Conservation (phyloP, 2,113 vertebrate genomes). For the Sorex fumeus region DNA sequence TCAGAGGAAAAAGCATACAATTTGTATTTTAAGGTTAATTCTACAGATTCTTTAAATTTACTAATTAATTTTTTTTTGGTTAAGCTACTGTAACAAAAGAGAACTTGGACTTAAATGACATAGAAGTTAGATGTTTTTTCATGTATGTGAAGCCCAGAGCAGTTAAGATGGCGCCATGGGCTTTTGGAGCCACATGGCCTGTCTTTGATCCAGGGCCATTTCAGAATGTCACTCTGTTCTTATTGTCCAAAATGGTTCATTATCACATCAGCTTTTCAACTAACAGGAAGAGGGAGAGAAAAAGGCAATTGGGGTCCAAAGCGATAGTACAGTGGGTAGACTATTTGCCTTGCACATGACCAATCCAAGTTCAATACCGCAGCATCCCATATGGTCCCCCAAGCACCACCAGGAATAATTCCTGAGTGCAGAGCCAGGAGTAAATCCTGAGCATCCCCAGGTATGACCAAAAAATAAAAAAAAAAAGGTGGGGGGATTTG, state of each 20-base stretch:
- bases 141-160: not conserved
- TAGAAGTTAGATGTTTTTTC: slow-evolving; percentile 63
- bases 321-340: too few relatives aligned
- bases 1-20: slow-evolving; percentile 12
- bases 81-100: slow-evolving; percentile 53
- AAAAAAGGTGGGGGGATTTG: not conserved
- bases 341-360: too few relatives aligned
- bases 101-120: slow-evolving; percentile 56
- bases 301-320: not conserved
- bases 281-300: slow-evolving; percentile 55
- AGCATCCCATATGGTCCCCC: too few relatives aligned
- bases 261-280: slow-evolving; percentile 72
- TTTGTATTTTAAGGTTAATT: slow-evolving; percentile 29
- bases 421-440: too few relatives aligned
- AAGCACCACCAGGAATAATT: too few relatives aligned
- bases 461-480: too few relatives aligned
- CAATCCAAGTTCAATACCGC: too few relatives aligned
- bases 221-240: slow-evolving; percentile 31
- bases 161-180: slow-evolving; percentile 78
- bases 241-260: slow-evolving; percentile 55
- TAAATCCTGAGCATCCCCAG: too few relatives aligned
- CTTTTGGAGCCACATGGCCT: not conserved
- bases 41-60: slow-evolving; percentile 44
- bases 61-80: slow-evolving; percentile 47
- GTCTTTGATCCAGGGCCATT: slow-evolving; percentile 77